Evolutionary conservation across 2,113 vertebrate genomes (phyloP), one percentile per base, ranked within the genome.

Genomic region (Muntiacus muntjak): DNA sequence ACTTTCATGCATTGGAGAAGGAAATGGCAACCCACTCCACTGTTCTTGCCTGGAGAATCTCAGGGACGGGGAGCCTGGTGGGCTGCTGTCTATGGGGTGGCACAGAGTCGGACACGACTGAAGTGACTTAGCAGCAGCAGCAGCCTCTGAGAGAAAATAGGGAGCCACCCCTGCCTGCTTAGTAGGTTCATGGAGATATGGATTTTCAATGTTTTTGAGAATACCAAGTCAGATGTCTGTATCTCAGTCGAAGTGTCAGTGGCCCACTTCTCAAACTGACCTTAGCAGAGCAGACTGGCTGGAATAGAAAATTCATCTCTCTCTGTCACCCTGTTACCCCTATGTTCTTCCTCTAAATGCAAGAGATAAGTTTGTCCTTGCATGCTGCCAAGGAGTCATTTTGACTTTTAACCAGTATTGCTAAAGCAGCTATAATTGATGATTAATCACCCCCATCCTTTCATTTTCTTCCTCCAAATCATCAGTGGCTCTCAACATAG

Each of bases 351-450:
- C 19, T 88, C 26, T 88, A 52, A 54, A 43, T 89, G 16, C 1
- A 21, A 25, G 30, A 89, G 40, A 40, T 85, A 76, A 89, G 33
- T 36, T 33, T 74, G 13, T 57, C 45, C 97, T 40, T 74, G 6
- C 14, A 45, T 36, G 30, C 95, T 96, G 87, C 87, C 83, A 97
- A 96, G 1, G 30, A 97, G n/a, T 86, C 78, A 91, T 78, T 96
- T 97, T 91, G 90, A 96, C 76, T 94, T 81, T 74, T 91, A 86
- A 67, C 71, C 60, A 91, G 4, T 82, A 43, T 87, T 54, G 43
- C 40, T 91, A 91, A 93, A 91, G 50, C 52, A 62, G 30, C 13
- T 55, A 50, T 94, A 96, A 87, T 55, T 92, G 89, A 86, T 89
- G n/a, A 86, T 78, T 88, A 93, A 92, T 89, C 47, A 78, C 12